Evolutionary conservation across 1,140 invertebrate species (phyloP).

Genomic region (Hyposmocoma kahamanoa): DNA sequence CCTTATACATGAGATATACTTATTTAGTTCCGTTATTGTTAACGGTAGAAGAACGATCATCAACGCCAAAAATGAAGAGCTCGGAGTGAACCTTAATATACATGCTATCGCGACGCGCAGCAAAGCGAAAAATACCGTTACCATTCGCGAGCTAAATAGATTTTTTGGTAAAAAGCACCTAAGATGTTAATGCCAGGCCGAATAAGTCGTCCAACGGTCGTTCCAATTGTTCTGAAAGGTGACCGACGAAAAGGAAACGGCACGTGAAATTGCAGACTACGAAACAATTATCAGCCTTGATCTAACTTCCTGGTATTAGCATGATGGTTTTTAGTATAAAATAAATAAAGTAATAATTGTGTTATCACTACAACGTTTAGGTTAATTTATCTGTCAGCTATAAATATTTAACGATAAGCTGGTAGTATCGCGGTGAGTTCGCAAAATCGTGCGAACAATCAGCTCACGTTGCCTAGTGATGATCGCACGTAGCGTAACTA

Average conservation of each 20-base stretch:
- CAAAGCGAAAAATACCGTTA: slow-evolving; percentile 48
- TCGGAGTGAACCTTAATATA: slow-evolving; percentile 41
- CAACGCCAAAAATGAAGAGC: slow-evolving; percentile 21
- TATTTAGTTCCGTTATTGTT: slow-evolving; percentile 20
- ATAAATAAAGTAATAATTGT: no score
- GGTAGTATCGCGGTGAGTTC: no score
- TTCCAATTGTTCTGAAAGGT: slow-evolving; percentile 36
- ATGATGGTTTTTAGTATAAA: no score
- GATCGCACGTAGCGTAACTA: slow-evolving; percentile 7
- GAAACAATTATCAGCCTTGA: no score
- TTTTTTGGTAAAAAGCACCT: slow-evolving; percentile 65
- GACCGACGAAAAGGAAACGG: slow-evolving; percentile 22
- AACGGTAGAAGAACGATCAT: slow-evolving; percentile 19
- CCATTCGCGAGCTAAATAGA: slow-evolving; percentile 58
- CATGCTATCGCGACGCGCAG: slow-evolving; percentile 29
- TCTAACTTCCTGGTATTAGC: no score
- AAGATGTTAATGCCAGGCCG: slow-evolving; percentile 55
- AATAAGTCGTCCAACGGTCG: slow-evolving; percentile 50
- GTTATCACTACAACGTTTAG: no score
- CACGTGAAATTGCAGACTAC: no score
- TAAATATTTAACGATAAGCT: no score
- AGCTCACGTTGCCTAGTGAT: slow-evolving; percentile 2
- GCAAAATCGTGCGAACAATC: neutral
- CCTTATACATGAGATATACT: no score
- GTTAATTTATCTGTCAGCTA: no score